These are phyloP conservation scores for Tolypeutes matacus DNA, from an alignment of 2,797 vertebrate species.

Conservation along the genomic window DNA sequence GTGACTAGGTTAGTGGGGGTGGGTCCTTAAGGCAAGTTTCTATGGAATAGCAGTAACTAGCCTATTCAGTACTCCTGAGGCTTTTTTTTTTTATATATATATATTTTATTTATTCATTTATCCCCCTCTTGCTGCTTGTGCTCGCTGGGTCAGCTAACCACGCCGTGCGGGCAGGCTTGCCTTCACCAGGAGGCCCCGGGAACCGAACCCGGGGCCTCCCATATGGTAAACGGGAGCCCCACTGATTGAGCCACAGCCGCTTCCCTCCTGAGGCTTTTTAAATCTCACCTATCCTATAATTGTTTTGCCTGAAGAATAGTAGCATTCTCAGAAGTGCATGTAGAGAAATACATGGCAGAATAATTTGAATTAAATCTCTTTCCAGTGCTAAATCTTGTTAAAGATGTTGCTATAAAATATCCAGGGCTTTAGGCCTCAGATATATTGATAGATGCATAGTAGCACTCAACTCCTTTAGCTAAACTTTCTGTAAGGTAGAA, in stretches of 20 bases:
- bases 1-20: background rate
- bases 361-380: background rate
- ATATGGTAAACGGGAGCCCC: too few species aligned
- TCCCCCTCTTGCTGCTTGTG: too few species aligned
- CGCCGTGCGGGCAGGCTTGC: too few species aligned
- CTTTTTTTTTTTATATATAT: too few species aligned
- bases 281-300: background rate
- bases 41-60: background rate
- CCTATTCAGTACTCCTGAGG: background rate
- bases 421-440: background rate
- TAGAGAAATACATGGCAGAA: too few species aligned
- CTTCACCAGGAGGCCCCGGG: too few species aligned
- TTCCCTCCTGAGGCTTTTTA: too few species aligned
- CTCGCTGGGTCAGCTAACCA: too few species aligned
- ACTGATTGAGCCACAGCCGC: too few species aligned
- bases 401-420: background rate
- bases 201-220: too few species aligned
- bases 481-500: background rate
- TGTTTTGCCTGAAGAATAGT: background rate
- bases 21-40: background rate
- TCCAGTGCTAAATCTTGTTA: slow-evolving; percentile 20
- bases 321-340: background rate
- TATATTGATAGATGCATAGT: background rate
- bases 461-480: background rate
- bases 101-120: too few species aligned